Evolutionary conservation across 2,888 invertebrate genomes (phyloP).

Genomic region (Aporophyla lueneburgensis): DNA sequence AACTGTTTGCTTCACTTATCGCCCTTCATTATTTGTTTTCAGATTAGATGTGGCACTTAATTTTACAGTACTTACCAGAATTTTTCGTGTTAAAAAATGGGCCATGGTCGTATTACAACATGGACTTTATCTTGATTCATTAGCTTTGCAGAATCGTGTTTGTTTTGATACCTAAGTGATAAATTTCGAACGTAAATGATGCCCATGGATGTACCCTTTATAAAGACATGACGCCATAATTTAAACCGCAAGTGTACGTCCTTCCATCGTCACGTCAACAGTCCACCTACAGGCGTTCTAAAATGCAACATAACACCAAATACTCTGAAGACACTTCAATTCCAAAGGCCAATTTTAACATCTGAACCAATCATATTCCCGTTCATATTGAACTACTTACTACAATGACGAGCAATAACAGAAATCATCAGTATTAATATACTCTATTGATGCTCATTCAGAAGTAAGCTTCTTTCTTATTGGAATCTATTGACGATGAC

Average conservation of each 20-base stretch:
- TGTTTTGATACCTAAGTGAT: slow-evolving; percentile 25
- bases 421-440: slow-evolving; percentile 50
- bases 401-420: slow-evolving; percentile 39
- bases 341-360: slow-evolving; percentile 23
- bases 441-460: slow-evolving; percentile 51
- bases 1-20: slow-evolving; percentile 84
- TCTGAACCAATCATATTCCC: slow-evolving; percentile 25
- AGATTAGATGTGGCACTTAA: slow-evolving; percentile 83
- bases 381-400: slow-evolving; percentile 45
- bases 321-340: slow-evolving; percentile 9
- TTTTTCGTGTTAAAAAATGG: slow-evolving; percentile 72
- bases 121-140: slow-evolving; percentile 68
- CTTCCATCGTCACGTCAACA: slow-evolving; percentile 8
- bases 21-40: slow-evolving; percentile 84
- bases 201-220: background rate
- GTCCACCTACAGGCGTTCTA: background rate
- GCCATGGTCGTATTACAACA: slow-evolving; percentile 80
- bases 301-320: slow-evolving; percentile 26
- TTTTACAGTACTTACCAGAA: slow-evolving; percentile 72
- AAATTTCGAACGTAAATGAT: slow-evolving; percentile 3
- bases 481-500: slow-evolving; percentile 65
- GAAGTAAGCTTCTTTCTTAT: slow-evolving; percentile 59
- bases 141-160: slow-evolving; percentile 60
- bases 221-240: background rate
- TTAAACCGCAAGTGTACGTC: slow-evolving; percentile 3